Evolutionary conservation across 2,113 vertebrate genomes (phyloP).

Genomic region (Neogale vison): DNA sequence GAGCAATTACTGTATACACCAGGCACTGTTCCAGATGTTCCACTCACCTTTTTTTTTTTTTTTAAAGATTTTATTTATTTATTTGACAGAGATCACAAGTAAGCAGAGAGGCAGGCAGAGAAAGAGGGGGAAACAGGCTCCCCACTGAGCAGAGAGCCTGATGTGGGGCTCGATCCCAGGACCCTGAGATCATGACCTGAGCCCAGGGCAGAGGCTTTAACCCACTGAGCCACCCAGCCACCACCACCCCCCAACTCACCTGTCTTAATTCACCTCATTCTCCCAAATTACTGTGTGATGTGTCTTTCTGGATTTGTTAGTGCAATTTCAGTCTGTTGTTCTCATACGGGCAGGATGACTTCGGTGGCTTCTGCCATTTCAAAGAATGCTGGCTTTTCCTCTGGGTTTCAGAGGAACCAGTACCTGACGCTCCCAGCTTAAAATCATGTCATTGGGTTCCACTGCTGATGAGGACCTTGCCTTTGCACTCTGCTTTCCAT

Average conservation of each 20-base stretch:
- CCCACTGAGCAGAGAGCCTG: too few species aligned
- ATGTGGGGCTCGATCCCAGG: too few species aligned
- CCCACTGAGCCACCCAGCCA: too few species aligned
- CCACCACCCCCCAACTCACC: neutral
- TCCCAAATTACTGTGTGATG: neutral
- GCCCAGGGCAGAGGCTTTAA: too few species aligned
- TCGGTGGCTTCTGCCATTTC: slow-evolving; percentile 14
- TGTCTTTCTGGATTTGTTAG: neutral
- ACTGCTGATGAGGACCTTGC: neutral
- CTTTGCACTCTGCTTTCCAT: neutral
- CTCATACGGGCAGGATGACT: neutral
- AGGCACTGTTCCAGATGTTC: neutral
- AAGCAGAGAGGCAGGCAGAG: too few species aligned
- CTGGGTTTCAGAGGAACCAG: neutral
- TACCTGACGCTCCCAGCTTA: neutral
- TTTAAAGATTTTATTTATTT: too few species aligned
- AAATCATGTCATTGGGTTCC: neutral
- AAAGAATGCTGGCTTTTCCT: neutral
- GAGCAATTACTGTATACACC: neutral
- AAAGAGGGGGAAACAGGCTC: too few species aligned
- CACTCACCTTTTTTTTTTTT: neutral
- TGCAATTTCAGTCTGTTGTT: neutral
- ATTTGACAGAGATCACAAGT: too few species aligned
- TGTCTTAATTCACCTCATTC: neutral
- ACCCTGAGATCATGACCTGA: too few species aligned